Base-by-base conservation (phyloP, 2,888 invertebrate species). In the Norana najaformis region DNA sequence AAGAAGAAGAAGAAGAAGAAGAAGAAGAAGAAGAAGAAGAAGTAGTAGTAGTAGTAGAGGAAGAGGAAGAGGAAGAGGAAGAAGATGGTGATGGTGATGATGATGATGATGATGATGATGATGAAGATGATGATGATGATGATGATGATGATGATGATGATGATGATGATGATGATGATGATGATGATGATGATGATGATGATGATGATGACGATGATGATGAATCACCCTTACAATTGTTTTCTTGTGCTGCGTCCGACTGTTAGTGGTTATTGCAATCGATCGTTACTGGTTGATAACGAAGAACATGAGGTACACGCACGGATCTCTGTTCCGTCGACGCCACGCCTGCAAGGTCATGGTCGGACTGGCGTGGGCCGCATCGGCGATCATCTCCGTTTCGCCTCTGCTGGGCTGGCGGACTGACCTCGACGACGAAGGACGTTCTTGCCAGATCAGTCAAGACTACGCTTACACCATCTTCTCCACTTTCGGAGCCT, bases 201-300 rank as follows among this genome's bases (percentile, higher is more conserved):
- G 88, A 88, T 88, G 88, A 88, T 88, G 88, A 88, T 88, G 88
- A 88, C 39, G 88, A 88, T 88, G 82, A 69, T 69, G 82, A 41
- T 13, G 41, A 18, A 41, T 41, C 5, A 41, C 14, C 41, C 41
- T 41, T 41, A 41, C 41, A 41, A 18, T 41, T 41, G 41, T 41
- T 41, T 13, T 41, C 16, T 41, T 41, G 41, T 41, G 5, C 8
- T 41, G 39, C 14, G 41, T 41, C 1, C 20, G 30, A 53, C 39
- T 41, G 41, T 41, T 37, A 88, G 88, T 92, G 35, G 92, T 90
- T 36, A 92, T 92, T 8, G 92, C 92, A 0, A 93, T 95, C 20
- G 95, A 95, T 91, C 93, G 95, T 53, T 95, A 95, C 92, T 94
- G 95, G 93, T 93, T 94, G 89, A 95, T 95, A 85, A 94, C 94